These are phyloP conservation scores for Bombus pascuorum DNA, from an alignment of 1,140 invertebrate genomes.

Conservation along the genomic window DNA sequence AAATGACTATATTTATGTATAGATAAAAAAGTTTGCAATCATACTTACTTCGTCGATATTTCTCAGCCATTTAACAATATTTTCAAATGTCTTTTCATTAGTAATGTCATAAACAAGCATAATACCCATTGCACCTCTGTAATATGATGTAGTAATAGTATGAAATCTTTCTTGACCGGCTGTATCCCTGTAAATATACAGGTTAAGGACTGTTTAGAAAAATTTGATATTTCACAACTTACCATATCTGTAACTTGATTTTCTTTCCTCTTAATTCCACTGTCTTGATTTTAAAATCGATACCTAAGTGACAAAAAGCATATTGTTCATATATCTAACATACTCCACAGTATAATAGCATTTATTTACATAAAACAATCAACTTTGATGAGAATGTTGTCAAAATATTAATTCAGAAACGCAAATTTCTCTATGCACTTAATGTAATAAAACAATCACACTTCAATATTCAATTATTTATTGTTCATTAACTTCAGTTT, in stretches of 20 bases:
- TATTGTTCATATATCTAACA: conserved; percentile 15
- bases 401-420: background rate
- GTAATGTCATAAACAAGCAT: conserved; percentile 99
- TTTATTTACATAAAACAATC: conserved; percentile 19
- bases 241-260: conserved; percentile 99
- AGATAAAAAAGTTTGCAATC: background rate
- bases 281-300: conserved; percentile 99
- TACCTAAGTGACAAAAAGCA: conserved; percentile 85
- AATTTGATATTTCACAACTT: conserved; percentile 75
- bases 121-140: conserved; percentile 98
- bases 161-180: conserved; percentile 98
- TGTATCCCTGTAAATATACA: conserved; percentile 88
- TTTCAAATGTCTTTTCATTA: conserved; percentile 99
- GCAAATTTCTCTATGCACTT: background rate
- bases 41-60: conserved; percentile 95
- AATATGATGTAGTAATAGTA: conserved; percentile 98
- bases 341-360: background rate
- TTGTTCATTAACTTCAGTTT: background rate
- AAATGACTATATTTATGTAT: background rate
- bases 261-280: conserved; percentile 98
- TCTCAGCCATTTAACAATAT: conserved; percentile 98
- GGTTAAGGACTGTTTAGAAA: conserved; percentile 42
- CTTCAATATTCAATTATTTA: background rate
- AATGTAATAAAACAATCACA: background rate
- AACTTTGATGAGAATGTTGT: background rate